Evolutionary conservation across 53 echinoderm and acorn worm species (phyloP).

Genomic region (Echinarachnius parma): DNA sequence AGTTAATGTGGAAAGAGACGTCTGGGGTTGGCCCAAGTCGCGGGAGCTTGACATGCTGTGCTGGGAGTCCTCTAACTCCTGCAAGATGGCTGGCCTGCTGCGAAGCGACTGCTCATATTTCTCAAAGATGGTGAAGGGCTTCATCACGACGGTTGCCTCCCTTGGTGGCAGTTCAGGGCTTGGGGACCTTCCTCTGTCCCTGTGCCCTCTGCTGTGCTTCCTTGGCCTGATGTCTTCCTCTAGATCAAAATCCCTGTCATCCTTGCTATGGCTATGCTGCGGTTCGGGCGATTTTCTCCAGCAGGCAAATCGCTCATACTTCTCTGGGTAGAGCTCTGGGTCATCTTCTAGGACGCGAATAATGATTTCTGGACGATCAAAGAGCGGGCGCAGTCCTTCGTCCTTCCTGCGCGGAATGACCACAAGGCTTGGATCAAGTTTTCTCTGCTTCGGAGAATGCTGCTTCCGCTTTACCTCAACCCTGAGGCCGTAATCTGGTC

Average conservation of each 20-base stretch:
- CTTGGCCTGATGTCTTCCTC: conserved; percentile 20
- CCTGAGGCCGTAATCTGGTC: conserved; percentile 17
- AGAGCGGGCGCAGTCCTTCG: conserved; percentile 73
- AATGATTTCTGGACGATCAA: conserved; percentile 83
- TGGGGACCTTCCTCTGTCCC: conserved; percentile 10
- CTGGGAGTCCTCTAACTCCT: conserved; percentile 11
- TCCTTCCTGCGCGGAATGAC: conserved; percentile 85
- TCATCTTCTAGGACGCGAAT: conserved; percentile 62
- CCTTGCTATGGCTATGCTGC: neutral
- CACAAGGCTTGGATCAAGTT: conserved; percentile 69
- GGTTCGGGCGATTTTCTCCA: conserved; percentile 9
- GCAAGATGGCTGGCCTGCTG: neutral
- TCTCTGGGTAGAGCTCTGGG: conserved; percentile 50
- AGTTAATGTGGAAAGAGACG: conserved; percentile 2
- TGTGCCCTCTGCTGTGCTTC: conserved; percentile 22
- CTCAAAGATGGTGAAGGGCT: conserved; percentile 33
- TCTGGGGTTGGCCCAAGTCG: conserved; percentile 16
- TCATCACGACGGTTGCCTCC: conserved; percentile 23
- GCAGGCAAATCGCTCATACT: conserved; percentile 36
- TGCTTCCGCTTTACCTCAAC: conserved; percentile 29
- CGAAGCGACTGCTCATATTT: conserved; percentile 26
- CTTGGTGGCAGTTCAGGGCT: conserved; percentile 3
- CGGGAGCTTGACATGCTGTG: conserved; percentile 8
- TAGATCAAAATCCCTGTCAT: conserved; percentile 1
- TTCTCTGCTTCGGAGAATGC: conserved; percentile 29